A percentile compares a stretch with the other conserved stretches of the same genome.
These are phyloP conservation scores for Girardia tigrina DNA, from an alignment of 2,888 invertebrate species.

Conservation along the genomic window DNA sequence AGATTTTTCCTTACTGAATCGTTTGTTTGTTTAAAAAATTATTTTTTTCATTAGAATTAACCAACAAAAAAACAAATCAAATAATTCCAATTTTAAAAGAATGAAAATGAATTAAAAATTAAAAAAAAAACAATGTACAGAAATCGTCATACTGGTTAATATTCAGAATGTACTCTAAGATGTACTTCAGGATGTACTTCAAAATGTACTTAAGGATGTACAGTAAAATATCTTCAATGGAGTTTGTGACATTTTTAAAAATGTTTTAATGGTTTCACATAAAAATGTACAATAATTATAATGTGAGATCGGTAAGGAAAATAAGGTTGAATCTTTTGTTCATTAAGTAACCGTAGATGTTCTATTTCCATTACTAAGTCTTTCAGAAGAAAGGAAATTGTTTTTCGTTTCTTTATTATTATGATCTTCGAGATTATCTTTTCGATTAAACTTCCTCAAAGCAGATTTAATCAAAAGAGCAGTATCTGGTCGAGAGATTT, in stretches of 20 bases:
- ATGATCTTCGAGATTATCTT: not conserved
- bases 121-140: slow-evolving; percentile 1
- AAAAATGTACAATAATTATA: not conserved
- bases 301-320: slow-evolving; percentile 1
- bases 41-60: too few relatives aligned
- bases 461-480: slow-evolving; percentile 8
- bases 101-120: not conserved
- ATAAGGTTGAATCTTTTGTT: not conserved
- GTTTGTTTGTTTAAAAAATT: too few relatives aligned
- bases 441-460: not conserved
- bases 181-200: too few relatives aligned
- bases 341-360: not conserved
- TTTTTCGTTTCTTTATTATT: not conserved
- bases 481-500: not conserved
- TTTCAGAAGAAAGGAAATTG: not conserved
- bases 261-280: not conserved
- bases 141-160: not conserved
- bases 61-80: too few relatives aligned
- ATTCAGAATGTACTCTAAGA: not conserved
- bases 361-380: not conserved
- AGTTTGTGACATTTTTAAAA: not conserved
- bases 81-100: too few relatives aligned
- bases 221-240: not conserved
- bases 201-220: not conserved
- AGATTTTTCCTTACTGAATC: too few relatives aligned